Conservation (phyloP, 1,140 invertebrate species). For the Achatina immaculata region DNA sequence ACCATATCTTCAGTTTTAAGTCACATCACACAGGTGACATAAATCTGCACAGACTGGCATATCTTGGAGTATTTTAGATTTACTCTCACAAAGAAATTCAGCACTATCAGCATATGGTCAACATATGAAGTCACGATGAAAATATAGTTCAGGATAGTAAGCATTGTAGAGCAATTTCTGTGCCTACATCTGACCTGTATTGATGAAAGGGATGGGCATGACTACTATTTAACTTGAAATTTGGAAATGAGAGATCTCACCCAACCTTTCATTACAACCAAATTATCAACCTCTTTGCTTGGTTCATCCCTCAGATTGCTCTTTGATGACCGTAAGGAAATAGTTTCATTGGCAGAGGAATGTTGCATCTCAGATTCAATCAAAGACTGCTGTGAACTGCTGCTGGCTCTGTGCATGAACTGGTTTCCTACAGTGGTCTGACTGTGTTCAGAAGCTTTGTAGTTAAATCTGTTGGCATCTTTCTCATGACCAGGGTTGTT, state of each 20-base stretch:
- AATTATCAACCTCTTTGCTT: constrained; percentile 49
- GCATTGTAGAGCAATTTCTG: too few relatives aligned
- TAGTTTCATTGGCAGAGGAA: background rate
- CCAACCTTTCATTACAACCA: constrained; percentile 61
- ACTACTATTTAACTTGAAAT: constrained; percentile 54
- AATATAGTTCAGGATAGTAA: too few relatives aligned
- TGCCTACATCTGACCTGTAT: too few relatives aligned
- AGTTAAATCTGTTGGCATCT: constrained; percentile 20
- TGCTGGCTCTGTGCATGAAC: constrained; percentile 39
- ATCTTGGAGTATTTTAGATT: too few relatives aligned
- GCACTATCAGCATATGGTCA: too few relatives aligned
- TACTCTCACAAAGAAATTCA: too few relatives aligned
- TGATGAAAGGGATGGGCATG: too few relatives aligned
- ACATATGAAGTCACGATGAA: too few relatives aligned
- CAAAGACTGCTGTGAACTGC: background rate
- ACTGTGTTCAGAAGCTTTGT: background rate
- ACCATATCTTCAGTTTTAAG: too few relatives aligned
- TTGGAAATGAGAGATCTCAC: constrained; percentile 56
- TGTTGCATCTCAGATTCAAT: constrained; percentile 14
- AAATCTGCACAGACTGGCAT: too few relatives aligned
- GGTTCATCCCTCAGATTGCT: constrained; percentile 49
- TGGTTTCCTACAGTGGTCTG: constrained; percentile 28
- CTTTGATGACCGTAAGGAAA: constrained; percentile 24
- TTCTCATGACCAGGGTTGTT: constrained; percentile 26
- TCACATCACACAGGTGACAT: too few relatives aligned